These are phyloP conservation scores for Zapornia atra DNA, from an alignment of 2,113 vertebrate species.

Conservation along the genomic window DNA sequence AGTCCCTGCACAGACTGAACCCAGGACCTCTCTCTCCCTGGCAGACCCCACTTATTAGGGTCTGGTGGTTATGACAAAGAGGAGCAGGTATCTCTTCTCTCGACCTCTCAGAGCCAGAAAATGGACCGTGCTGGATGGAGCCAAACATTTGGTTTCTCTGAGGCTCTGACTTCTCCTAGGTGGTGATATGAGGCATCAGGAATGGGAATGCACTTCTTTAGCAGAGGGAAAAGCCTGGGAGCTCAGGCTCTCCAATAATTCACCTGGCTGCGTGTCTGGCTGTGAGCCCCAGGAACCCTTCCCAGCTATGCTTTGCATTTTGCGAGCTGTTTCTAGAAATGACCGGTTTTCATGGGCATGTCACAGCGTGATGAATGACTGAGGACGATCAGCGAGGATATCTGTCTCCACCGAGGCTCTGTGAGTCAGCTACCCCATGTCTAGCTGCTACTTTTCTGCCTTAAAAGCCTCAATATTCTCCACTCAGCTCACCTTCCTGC, in stretches of 20 bases:
- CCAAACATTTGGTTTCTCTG: not conserved
- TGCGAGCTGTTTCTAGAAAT: slow-evolving; percentile 2
- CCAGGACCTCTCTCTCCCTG: not conserved
- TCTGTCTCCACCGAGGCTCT: slow-evolving; percentile 42
- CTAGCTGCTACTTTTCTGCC: not conserved
- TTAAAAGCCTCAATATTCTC: slow-evolving; percentile 43
- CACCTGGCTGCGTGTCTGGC: slow-evolving; percentile 1
- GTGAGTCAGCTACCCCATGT: slow-evolving; percentile 17
- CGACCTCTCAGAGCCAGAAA: not conserved
- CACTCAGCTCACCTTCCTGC: slow-evolving; percentile 31
- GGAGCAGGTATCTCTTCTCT: not conserved
- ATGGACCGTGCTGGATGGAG: not conserved
- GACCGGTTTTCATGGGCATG: not conserved
- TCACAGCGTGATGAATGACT: not conserved
- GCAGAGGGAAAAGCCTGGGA: not conserved
- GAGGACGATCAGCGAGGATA: not conserved
- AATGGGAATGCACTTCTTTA: not conserved
- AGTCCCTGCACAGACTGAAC: not conserved
- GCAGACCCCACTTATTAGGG: not conserved
- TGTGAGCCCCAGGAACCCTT: not conserved
- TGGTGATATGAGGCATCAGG: not conserved
- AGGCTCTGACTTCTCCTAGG: fast-evolving
- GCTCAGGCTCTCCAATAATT: not conserved
- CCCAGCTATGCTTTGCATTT: slow-evolving; percentile 39
- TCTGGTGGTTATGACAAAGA: not conserved